phyloP scores from a whole-genome alignment of 2,113 vertebrate species.

The Chrysemys picta region DNA sequence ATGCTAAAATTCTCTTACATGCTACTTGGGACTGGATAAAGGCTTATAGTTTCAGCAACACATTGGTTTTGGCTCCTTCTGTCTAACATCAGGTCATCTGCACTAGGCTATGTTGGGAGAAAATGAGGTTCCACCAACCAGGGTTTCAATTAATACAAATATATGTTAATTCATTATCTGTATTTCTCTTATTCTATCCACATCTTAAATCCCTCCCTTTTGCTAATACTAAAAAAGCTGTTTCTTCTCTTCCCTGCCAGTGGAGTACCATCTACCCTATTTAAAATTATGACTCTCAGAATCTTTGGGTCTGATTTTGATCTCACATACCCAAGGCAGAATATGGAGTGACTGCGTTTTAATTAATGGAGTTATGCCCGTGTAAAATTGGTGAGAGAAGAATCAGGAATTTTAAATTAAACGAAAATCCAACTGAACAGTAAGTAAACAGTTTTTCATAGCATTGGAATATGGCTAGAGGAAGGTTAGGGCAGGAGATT shows the following conservation, averaged over 20 bases:
- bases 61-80: neutral
- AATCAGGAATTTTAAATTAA: neutral
- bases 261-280: neutral
- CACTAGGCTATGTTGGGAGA: neutral
- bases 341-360: neutral
- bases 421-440: neutral
- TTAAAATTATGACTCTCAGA: neutral
- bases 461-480: neutral
- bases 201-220: neutral
- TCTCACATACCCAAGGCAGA: neutral
- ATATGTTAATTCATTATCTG: neutral
- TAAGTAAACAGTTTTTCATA: neutral
- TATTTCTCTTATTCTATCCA: neutral
- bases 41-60: neutral
- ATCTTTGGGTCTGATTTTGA: neutral
- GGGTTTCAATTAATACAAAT: neutral
- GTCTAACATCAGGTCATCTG: neutral
- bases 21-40: neutral
- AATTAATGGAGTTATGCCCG: neutral
- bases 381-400: neutral
- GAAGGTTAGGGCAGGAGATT: neutral
- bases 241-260: neutral
- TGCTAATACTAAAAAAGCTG: neutral
- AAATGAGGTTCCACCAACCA: neutral
- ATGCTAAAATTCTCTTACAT: neutral